These are phyloP conservation scores for Dione juno DNA, from an alignment of 2,888 invertebrate species.

Conservation along the genomic window DNA sequence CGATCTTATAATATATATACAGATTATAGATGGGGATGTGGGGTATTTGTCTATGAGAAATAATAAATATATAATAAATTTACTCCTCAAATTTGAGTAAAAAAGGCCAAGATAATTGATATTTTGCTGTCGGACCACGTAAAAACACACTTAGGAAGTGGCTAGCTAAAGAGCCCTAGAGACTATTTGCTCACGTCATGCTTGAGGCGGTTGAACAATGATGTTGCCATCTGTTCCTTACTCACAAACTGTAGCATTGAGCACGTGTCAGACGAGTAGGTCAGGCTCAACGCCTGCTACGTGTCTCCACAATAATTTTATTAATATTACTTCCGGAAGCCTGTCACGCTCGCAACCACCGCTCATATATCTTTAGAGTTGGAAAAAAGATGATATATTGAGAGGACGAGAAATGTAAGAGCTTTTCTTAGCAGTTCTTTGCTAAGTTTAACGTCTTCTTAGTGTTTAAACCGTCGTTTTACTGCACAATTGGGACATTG, in stretches of 20 bases:
- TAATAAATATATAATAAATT: conserved; percentile 1
- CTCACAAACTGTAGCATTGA: conserved; percentile 45
- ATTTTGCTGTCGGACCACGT: neutral
- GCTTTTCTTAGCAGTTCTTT: conserved; percentile 70
- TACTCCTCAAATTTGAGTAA: neutral
- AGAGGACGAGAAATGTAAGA: conserved; percentile 77
- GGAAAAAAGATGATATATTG: conserved; percentile 83
- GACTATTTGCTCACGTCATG: conserved; percentile 43
- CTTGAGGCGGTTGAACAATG: conserved; percentile 46
- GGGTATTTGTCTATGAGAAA: too few relatives aligned
- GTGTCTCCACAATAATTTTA: conserved; percentile 83
- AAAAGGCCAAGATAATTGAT: neutral
- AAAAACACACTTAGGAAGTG: conserved; percentile 25
- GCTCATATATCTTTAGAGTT: conserved; percentile 75
- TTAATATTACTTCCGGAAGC: conserved; percentile 81
- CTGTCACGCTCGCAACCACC: conserved; percentile 79
- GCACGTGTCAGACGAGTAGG: conserved; percentile 60
- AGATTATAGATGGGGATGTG: too few relatives aligned
- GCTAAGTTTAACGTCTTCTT: conserved; percentile 72
- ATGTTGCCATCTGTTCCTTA: conserved; percentile 49
- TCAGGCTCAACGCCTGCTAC: conserved; percentile 61
- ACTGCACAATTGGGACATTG: conserved; percentile 50
- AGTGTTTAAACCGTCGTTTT: conserved; percentile 63
- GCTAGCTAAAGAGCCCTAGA: conserved; percentile 28
- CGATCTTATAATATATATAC: too few relatives aligned